A percentile compares a stretch with the other conserved stretches of the same genome.
Evolutionary conservation across 2,888 invertebrate genomes (phyloP).

Genomic region (Aspidapion aeneum): DNA sequence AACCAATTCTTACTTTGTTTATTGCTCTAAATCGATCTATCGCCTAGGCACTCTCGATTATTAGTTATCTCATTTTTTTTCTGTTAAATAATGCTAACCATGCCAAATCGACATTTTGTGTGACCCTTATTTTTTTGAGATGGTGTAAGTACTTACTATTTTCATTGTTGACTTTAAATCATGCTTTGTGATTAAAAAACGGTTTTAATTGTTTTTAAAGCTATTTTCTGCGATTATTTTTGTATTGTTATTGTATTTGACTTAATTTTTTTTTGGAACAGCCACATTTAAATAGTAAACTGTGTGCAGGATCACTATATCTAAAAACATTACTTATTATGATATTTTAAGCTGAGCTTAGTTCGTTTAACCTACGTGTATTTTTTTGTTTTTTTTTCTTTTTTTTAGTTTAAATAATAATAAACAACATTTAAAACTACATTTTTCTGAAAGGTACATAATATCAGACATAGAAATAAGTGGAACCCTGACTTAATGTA

Average conservation of each 20-base stretch:
- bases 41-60: no score
- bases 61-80: no score
- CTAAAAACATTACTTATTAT: slow-evolving; percentile 26
- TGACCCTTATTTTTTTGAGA: no score
- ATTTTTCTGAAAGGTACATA: slow-evolving; percentile 45
- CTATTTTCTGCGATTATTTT: background rate
- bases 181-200: no score
- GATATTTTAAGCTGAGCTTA: slow-evolving; percentile 43
- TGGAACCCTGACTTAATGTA: slow-evolving; percentile 2
- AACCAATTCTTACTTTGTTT: no score
- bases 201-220: background rate
- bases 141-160: no score
- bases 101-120: no score
- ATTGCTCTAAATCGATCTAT: no score
- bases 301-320: slow-evolving; percentile 20
- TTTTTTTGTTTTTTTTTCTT: slow-evolving; percentile 35
- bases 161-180: no score
- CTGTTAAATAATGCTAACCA: background rate
- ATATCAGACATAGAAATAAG: slow-evolving; percentile 46
- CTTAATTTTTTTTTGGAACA: background rate
- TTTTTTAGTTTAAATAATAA: slow-evolving; percentile 39
- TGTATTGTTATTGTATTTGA: background rate
- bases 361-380: slow-evolving; percentile 18
- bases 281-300: background rate
- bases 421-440: slow-evolving; percentile 44